A percentile compares a stretch with the other conserved stretches of the same genome.
Evolutionary conservation across 2,113 vertebrate genomes (phyloP).

Genomic region (Phyllostomus hastatus): DNA sequence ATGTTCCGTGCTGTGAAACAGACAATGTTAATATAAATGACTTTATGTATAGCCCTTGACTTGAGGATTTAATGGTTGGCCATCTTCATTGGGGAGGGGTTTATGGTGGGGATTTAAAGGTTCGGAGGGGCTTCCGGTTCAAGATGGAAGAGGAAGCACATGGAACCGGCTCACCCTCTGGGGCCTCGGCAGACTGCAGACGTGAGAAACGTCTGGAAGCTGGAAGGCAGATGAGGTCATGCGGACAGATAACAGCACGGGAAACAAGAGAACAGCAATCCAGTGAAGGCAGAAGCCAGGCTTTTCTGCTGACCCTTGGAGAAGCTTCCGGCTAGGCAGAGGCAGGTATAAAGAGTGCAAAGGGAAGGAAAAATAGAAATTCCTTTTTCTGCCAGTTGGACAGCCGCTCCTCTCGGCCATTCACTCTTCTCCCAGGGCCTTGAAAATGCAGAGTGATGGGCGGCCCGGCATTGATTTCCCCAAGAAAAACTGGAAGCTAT

Average conservation of each 20-base stretch:
- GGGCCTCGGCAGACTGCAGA: not conserved
- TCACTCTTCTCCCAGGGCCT: not conserved
- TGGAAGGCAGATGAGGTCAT: not conserved
- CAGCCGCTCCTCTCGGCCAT: not conserved
- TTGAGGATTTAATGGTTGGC: not conserved
- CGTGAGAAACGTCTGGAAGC: not conserved
- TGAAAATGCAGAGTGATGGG: too few species aligned
- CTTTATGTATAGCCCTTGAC: not conserved
- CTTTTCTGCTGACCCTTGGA: not conserved
- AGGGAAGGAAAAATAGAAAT: not conserved
- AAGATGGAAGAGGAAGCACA: not conserved
- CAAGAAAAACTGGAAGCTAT: not conserved
- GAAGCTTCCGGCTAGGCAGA: not conserved
- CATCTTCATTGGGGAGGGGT: not conserved
- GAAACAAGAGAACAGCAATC: not conserved
- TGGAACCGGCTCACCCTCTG: not conserved
- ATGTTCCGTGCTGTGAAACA: not conserved
- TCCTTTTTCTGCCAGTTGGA: not conserved
- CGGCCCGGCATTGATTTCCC: not conserved
- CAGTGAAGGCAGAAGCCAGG: not conserved
- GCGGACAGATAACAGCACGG: not conserved
- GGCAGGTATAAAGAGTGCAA: not conserved
- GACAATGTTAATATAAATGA: not conserved
- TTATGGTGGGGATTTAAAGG: not conserved
- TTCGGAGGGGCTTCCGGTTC: not conserved